Percentiles rank a stretch among this genome's conserved stretches.
Evolutionary conservation across 2,113 vertebrate species (phyloP).

Genomic region (Callospermophilus lateralis): DNA sequence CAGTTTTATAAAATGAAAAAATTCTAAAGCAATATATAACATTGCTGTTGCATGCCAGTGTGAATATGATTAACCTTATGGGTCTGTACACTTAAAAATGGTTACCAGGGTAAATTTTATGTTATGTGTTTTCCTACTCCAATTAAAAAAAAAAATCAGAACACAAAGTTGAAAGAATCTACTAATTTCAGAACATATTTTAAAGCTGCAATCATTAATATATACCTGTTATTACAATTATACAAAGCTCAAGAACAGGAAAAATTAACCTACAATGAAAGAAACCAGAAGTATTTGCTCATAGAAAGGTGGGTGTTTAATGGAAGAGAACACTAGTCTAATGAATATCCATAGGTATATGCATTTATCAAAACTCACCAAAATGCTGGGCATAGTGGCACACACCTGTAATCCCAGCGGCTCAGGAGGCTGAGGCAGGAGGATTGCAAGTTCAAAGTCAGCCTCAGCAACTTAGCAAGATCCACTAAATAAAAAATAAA

Average conservation of each 20-base stretch:
- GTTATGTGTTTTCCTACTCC: too few species aligned
- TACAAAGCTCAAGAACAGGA: background rate
- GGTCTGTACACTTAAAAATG: background rate
- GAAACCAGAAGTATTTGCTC: background rate
- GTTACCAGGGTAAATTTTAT: too few species aligned
- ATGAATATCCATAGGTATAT: background rate
- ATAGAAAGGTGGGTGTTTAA: background rate
- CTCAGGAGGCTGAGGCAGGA: too few species aligned
- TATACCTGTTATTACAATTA: background rate
- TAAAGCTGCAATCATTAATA: background rate
- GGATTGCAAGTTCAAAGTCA: too few species aligned
- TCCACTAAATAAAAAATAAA: too few species aligned
- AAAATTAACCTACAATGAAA: background rate
- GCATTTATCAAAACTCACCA: background rate
- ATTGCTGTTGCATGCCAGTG: background rate
- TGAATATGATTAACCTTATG: background rate
- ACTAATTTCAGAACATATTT: background rate
- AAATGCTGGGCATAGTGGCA: background rate
- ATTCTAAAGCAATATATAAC: background rate
- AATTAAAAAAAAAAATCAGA: background rate
- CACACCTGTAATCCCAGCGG: too few species aligned
- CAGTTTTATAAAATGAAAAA: background rate
- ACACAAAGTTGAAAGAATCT: background rate
- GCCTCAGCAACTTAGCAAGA: too few species aligned
- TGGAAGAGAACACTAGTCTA: background rate